Evolutionary conservation across 2,113 vertebrate species (phyloP).

Genomic region (Scortum barcoo): DNA sequence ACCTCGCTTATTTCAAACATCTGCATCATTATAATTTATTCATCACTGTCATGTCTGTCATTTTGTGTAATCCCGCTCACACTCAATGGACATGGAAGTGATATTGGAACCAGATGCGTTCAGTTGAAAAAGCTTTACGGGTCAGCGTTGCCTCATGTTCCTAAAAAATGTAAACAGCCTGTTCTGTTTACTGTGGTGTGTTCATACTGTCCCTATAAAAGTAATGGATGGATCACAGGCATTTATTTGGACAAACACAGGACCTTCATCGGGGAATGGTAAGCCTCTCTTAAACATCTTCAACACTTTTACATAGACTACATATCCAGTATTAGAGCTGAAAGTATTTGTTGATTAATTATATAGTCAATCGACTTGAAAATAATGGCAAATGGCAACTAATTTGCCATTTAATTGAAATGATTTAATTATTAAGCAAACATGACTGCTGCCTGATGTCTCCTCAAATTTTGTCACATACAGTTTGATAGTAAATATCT

Average conservation of each 20-base stretch:
- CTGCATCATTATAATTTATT: constrained; percentile 23
- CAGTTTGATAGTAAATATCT: background rate
- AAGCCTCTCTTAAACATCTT: background rate
- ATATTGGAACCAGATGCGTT: constrained; percentile 37
- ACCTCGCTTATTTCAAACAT: constrained; percentile 33
- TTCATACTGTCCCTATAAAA: background rate
- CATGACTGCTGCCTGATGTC: background rate
- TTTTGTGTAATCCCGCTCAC: background rate
- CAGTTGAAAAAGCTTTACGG: constrained; percentile 6
- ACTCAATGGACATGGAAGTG: background rate
- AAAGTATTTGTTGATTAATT: background rate
- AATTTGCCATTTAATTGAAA: background rate
- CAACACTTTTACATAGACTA: too few species aligned
- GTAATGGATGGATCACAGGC: background rate
- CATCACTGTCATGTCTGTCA: background rate
- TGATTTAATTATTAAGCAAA: background rate
- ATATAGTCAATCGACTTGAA: background rate
- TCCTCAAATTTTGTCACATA: background rate
- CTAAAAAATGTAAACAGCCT: constrained; percentile 23
- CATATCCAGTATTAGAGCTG: background rate
- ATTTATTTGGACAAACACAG: background rate
- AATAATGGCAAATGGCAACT: background rate
- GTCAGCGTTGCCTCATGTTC: background rate
- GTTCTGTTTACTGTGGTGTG: constrained; percentile 24
- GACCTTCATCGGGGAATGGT: too few species aligned